Conservation (phyloP, 2,113 vertebrate species). For the Sorex fumeus region DNA sequence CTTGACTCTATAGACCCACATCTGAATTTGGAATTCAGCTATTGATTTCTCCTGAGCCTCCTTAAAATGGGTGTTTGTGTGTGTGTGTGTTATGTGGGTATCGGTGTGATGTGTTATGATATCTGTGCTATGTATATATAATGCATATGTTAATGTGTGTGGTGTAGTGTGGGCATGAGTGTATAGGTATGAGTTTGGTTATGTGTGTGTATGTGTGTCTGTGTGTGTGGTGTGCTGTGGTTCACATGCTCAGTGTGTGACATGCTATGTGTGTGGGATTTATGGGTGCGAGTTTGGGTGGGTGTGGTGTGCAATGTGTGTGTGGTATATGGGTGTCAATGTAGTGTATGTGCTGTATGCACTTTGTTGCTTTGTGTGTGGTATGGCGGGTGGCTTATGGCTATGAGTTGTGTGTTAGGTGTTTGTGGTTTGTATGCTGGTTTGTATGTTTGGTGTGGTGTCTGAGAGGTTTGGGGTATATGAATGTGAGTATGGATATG, state of each 20-base stretch:
- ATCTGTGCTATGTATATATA: no score
- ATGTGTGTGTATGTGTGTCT: neutral
- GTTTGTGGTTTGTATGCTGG: neutral
- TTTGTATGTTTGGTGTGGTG: neutral
- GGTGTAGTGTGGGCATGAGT: neutral
- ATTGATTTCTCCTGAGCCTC: neutral
- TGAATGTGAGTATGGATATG: neutral
- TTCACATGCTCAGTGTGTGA: no score
- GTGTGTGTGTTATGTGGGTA: neutral
- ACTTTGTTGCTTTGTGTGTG: no score
- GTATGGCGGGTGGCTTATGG: no score
- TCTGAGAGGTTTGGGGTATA: no score
- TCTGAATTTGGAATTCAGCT: constrained; percentile 48
- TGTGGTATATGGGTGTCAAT: neutral
- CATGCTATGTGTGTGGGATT: neutral
- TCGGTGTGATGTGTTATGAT: neutral
- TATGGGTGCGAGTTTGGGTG: neutral
- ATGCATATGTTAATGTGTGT: neutral
- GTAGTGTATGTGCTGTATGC: no score
- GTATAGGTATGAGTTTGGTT: neutral
- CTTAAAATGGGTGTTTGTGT: neutral
- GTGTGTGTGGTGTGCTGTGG: neutral
- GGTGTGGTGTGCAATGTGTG: neutral
- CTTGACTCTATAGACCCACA: neutral
- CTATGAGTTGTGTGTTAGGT: no score